phyloP scores from a whole-genome alignment of 2,888 invertebrate genomes.

The Noctua comes region DNA sequence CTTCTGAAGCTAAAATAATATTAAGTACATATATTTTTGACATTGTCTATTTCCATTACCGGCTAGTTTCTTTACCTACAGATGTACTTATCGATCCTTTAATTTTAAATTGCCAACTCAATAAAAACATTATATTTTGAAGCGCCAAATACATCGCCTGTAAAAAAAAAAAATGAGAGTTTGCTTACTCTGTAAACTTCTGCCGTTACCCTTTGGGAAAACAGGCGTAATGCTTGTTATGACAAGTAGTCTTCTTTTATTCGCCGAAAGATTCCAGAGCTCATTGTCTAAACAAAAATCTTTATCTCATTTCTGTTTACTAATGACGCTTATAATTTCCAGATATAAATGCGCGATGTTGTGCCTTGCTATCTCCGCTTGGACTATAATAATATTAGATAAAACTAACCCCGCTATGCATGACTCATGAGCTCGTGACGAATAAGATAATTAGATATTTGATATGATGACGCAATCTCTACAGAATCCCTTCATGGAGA shows the following conservation, averaged over 20 bases:
- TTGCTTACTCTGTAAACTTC: neutral
- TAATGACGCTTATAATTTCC: conserved; percentile 19
- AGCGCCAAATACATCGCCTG: neutral
- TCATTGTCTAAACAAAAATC: conserved; percentile 2
- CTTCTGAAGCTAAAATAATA: neutral
- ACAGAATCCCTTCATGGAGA: conserved; percentile 17
- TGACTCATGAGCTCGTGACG: conserved; percentile 51
- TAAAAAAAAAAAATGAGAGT: neutral
- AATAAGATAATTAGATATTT: conserved; percentile 42
- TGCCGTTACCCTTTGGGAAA: neutral
- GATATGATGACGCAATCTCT: conserved; percentile 45
- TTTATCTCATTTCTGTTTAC: conserved; percentile 20
- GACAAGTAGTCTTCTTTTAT: neutral
- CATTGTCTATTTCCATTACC: neutral
- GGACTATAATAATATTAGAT: conserved; percentile 33
- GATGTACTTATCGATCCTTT: neutral
- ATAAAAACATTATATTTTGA: neutral
- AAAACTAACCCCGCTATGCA: conserved; percentile 27
- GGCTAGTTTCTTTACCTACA: neutral
- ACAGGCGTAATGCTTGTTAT: neutral
- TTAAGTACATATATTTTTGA: neutral
- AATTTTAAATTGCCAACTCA: neutral
- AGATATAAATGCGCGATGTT: conserved; percentile 41
- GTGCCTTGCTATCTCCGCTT: conserved; percentile 55
- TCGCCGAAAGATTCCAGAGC: conserved; percentile 11